A percentile compares a stretch with the other conserved stretches of the same genome.
Evolutionary conservation across 2,797 vertebrate genomes (phyloP).

Genomic region (Onychomys torridus): DNA sequence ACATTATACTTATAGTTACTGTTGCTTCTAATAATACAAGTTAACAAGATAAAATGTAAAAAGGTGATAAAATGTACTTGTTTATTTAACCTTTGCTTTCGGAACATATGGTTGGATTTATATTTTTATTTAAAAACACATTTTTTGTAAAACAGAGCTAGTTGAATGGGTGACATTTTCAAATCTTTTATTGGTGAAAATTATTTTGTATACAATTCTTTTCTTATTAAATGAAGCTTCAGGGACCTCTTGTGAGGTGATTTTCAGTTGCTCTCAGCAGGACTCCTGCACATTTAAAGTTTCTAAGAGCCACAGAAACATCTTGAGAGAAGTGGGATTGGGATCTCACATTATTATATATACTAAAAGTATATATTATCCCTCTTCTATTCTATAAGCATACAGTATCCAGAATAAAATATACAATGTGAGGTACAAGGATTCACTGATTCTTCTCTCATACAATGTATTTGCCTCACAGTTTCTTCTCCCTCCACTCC

Average conservation of each 20-base stretch:
- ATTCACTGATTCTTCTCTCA: not conserved
- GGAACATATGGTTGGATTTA: not conserved
- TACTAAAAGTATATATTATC: not conserved
- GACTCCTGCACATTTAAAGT: not conserved
- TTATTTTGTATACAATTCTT: constrained; percentile 39
- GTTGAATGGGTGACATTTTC: not conserved
- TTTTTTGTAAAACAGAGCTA: not conserved
- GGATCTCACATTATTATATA: not conserved
- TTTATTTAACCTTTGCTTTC: not conserved
- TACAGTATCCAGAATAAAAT: not conserved
- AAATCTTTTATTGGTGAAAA: not conserved
- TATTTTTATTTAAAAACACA: not conserved
- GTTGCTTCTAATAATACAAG: constrained; percentile 27
- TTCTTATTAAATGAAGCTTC: not conserved
- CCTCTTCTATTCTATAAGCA: not conserved
- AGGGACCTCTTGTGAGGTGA: not conserved
- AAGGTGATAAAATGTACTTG: not conserved
- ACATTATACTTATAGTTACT: constrained; percentile 8
- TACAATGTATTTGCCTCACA: not conserved
- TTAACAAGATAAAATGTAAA: not conserved
- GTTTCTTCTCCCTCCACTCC: not conserved
- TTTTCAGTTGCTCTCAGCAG: not conserved
- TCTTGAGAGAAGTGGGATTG: not conserved
- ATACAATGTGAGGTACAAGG: not conserved
- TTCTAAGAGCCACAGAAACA: not conserved